Conservation (phyloP, 1,140 invertebrate species). For the Alviniconcha marisindica region DNA sequence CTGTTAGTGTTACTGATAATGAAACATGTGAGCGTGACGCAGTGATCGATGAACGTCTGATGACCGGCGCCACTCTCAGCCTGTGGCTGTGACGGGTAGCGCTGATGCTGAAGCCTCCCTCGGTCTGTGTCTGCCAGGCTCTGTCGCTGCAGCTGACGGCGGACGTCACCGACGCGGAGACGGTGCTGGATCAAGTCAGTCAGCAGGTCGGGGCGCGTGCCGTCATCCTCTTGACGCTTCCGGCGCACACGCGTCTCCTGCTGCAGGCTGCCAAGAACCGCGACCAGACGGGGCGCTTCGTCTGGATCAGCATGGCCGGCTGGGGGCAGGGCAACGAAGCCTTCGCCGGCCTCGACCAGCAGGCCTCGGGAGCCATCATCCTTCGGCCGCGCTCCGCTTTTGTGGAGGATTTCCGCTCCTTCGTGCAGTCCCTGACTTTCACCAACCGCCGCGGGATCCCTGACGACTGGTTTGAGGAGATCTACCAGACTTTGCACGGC, state of each 20-base stretch:
- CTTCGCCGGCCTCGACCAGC: conserved; percentile 81
- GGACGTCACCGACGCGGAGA: conserved; percentile 60
- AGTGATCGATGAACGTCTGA: too few relatives aligned
- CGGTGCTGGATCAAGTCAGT: conserved; percentile 80
- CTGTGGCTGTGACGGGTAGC: too few relatives aligned
- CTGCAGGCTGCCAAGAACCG: conserved; percentile 77
- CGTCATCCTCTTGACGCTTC: conserved; percentile 84
- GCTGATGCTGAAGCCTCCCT: too few relatives aligned
- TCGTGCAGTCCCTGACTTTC: conserved; percentile 65
- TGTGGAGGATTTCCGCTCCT: conserved; percentile 76
- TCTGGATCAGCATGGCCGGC: conserved; percentile 87
- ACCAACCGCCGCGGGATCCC: conserved; percentile 68
- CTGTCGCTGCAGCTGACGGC: conserved; percentile 57
- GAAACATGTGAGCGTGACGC: too few relatives aligned
- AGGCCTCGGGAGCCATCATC: conserved; percentile 86
- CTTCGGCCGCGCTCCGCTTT: conserved; percentile 80
- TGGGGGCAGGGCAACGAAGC: conserved; percentile 80
- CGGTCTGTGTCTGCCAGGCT: conserved; percentile 44
- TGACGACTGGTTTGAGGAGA: conserved; percentile 86
- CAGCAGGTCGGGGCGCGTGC: conserved; percentile 81
- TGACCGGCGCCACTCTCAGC: too few relatives aligned
- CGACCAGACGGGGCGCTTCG: conserved; percentile 77
- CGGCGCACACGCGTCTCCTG: conserved; percentile 82
- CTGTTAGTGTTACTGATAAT: too few relatives aligned
- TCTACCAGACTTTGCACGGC: conserved; percentile 85